Percentiles rank a stretch among this genome's conserved stretches.
Conservation (phyloP, 2,113 vertebrate species). For the Cyanocitta stelleri region DNA sequence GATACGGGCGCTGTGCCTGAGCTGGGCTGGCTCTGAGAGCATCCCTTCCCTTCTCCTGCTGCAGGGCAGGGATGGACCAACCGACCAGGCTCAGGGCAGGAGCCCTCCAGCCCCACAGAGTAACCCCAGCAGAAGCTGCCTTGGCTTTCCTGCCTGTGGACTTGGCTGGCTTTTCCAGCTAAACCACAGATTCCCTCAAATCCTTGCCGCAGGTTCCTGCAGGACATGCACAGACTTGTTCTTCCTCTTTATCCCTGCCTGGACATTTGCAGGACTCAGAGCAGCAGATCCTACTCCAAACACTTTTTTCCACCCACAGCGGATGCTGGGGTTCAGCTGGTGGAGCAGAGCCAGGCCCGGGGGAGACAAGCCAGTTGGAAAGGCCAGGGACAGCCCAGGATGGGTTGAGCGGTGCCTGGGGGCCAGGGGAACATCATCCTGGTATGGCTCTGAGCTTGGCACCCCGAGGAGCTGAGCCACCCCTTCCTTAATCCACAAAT, state of each 20-base stretch:
- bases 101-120: background rate
- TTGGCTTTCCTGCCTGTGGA: background rate
- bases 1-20: accelerated
- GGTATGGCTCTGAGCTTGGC: background rate
- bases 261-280: background rate
- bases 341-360: accelerated
- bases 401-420: background rate
- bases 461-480: background rate
- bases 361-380: accelerated
- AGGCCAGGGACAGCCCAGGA: accelerated
- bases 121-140: background rate
- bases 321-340: background rate
- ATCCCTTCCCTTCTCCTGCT: background rate
- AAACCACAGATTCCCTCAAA: background rate
- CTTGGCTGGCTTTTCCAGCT: background rate
- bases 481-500: background rate
- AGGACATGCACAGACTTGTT: constrained; percentile 30
- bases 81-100: background rate
- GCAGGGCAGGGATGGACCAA: background rate
- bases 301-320: accelerated
- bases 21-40: accelerated
- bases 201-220: background rate
- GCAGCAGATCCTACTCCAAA: background rate
- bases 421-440: background rate
- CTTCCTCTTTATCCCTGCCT: background rate